Conservation (phyloP, 2,888 invertebrate species). For the Diarsia dahlii region DNA sequence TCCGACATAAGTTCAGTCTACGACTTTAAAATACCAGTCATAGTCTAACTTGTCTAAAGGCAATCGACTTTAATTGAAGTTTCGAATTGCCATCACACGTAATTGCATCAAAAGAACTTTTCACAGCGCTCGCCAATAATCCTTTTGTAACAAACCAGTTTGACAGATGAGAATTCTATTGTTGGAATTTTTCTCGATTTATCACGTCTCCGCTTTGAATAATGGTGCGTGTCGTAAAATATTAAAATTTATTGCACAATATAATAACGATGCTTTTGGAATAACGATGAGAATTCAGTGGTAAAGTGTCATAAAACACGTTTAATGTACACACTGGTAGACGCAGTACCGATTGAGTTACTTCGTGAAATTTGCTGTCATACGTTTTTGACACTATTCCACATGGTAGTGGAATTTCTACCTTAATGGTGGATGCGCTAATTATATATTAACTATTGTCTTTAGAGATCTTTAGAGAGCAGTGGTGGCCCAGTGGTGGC, state of each 20-base stretch:
- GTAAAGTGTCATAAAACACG: not conserved
- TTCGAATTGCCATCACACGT: constrained; percentile 64
- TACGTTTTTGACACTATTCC: not conserved
- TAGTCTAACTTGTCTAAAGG: not conserved
- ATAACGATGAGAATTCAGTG: constrained; percentile 6
- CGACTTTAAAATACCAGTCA: too few relatives aligned
- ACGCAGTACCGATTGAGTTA: not conserved
- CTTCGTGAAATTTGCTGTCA: not conserved
- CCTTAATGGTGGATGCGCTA: too few relatives aligned
- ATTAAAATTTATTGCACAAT: constrained; percentile 32
- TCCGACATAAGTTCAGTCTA: too few relatives aligned
- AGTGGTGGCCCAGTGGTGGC: too few relatives aligned
- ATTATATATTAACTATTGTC: too few relatives aligned
- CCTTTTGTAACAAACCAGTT: constrained; percentile 82
- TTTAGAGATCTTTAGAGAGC: too few relatives aligned
- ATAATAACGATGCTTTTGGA: constrained; percentile 13
- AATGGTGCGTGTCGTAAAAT: constrained; percentile 53
- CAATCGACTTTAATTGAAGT: constrained; percentile 19
- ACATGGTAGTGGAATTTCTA: too few relatives aligned
- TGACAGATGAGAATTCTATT: constrained; percentile 79
- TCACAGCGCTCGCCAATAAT: constrained; percentile 76
- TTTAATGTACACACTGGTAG: not conserved
- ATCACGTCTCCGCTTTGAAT: constrained; percentile 63
- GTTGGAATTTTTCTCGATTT: constrained; percentile 70
- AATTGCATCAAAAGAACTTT: constrained; percentile 70